phyloP scores from a whole-genome alignment of 2,888 invertebrate species.

The Cheilosia vernalis region DNA sequence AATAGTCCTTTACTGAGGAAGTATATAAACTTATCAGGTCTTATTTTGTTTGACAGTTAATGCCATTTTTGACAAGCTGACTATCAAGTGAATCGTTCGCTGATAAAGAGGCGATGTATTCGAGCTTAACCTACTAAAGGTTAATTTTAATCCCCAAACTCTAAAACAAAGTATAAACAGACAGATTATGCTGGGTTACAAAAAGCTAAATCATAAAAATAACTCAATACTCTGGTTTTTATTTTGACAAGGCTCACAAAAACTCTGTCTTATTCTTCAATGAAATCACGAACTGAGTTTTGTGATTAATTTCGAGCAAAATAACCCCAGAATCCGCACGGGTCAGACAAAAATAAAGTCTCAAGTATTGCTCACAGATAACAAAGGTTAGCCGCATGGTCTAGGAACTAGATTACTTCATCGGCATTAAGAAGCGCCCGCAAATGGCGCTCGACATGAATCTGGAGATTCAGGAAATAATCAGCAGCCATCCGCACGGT shows the following conservation, averaged over 20 bases:
- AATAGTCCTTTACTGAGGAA: no score
- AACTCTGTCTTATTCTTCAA: background rate
- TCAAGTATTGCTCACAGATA: constrained; percentile 35
- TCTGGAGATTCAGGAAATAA: constrained; percentile 60
- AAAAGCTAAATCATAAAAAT: no score
- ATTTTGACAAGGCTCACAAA: background rate
- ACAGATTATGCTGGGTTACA: no score
- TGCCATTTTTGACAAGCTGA: no score
- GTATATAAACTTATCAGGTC: no score
- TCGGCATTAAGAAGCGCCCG: background rate
- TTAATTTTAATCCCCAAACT: no score
- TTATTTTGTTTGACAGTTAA: no score
- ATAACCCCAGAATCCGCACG: constrained; percentile 47
- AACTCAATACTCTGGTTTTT: background rate
- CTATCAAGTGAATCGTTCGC: no score
- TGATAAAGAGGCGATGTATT: no score
- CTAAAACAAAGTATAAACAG: no score
- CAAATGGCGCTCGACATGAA: constrained; percentile 12
- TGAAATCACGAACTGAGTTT: background rate
- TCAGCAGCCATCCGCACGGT: constrained; percentile 41
- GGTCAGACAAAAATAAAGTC: constrained; percentile 54
- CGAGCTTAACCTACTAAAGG: no score
- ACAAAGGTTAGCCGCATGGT: constrained; percentile 52
- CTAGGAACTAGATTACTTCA: constrained; percentile 48
- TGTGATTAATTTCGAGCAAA: constrained; percentile 48